These are phyloP conservation scores for Ascaphus truei DNA, from an alignment of 2,113 vertebrate genomes.

Conservation along the genomic window DNA sequence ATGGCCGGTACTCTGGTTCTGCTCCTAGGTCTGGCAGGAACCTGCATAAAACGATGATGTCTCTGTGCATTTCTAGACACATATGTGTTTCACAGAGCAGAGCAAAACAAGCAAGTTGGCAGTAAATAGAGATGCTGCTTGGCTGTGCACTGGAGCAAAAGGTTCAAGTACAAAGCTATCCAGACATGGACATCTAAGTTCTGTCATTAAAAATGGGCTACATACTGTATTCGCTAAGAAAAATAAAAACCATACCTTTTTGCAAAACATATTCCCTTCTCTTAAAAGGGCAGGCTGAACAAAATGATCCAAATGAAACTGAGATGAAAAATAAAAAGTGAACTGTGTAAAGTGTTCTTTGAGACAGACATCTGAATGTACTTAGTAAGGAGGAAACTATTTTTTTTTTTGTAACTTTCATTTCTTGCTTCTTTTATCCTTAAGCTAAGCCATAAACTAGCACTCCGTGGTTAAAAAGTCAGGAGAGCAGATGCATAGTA, in stretches of 20 bases:
- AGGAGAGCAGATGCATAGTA: slow-evolving; percentile 65
- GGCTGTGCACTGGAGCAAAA: slow-evolving; percentile 7
- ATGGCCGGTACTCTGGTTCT: slow-evolving; percentile 9
- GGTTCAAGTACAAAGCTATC: slow-evolving; percentile 10
- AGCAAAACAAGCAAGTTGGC: slow-evolving; percentile 8
- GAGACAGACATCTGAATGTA: slow-evolving; percentile 70
- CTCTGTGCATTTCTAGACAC: background rate
- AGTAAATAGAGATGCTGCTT: slow-evolving; percentile 6
- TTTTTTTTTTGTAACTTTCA: slow-evolving; percentile 57
- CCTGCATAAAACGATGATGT: background rate
- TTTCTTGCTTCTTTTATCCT: slow-evolving; percentile 75
- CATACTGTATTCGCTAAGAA: background rate
- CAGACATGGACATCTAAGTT: background rate
- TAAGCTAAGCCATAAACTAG: slow-evolving; percentile 80
- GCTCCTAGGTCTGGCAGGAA: slow-evolving; percentile 14
- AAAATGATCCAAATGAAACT: slow-evolving; percentile 41
- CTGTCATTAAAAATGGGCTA: slow-evolving; percentile 2
- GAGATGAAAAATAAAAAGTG: slow-evolving; percentile 47
- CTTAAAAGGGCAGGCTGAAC: slow-evolving; percentile 40
- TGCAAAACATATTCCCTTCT: slow-evolving; percentile 7
- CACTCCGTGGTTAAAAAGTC: slow-evolving; percentile 79
- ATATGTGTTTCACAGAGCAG: slow-evolving; percentile 4
- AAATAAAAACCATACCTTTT: slow-evolving; percentile 19
- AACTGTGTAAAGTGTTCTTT: slow-evolving; percentile 28
- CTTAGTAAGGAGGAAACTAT: slow-evolving; percentile 62